phyloP scores from a whole-genome alignment of 2,113 vertebrate species.

The Tachuris rubrigastra region DNA sequence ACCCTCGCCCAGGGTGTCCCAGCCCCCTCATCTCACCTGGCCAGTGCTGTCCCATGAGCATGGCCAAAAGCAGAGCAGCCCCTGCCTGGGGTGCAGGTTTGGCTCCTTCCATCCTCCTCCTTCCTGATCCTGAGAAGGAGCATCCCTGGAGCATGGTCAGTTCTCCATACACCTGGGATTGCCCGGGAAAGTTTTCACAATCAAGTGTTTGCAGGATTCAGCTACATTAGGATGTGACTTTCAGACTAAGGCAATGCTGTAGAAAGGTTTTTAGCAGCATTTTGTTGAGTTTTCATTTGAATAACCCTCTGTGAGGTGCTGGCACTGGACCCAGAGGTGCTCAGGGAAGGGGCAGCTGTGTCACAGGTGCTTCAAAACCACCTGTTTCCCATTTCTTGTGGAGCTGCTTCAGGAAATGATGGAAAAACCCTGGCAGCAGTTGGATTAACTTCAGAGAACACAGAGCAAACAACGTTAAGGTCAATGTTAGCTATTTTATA shows the following conservation, averaged over 20 bases:
- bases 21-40: neutral
- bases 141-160: accelerated
- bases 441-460: neutral
- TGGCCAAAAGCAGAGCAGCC: neutral
- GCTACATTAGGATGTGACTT: accelerated
- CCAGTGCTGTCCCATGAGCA: accelerated
- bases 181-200: neutral
- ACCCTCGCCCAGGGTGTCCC: neutral
- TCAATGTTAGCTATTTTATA: neutral
- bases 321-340: neutral
- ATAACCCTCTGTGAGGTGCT: neutral
- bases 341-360: neutral
- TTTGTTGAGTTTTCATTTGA: neutral
- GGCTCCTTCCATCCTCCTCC: neutral
- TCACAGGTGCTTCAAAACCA: neutral
- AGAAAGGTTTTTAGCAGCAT: accelerated
- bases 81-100: neutral
- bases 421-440: neutral
- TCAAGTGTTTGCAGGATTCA: neutral
- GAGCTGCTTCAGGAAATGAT: neutral
- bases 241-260: neutral
- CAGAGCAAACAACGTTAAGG: neutral
- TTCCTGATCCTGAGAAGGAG: neutral
- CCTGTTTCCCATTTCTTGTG: neutral
- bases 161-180: accelerated